Conservation (phyloP, 2,113 vertebrate genomes). For the Vulpes ferrilata region DNA sequence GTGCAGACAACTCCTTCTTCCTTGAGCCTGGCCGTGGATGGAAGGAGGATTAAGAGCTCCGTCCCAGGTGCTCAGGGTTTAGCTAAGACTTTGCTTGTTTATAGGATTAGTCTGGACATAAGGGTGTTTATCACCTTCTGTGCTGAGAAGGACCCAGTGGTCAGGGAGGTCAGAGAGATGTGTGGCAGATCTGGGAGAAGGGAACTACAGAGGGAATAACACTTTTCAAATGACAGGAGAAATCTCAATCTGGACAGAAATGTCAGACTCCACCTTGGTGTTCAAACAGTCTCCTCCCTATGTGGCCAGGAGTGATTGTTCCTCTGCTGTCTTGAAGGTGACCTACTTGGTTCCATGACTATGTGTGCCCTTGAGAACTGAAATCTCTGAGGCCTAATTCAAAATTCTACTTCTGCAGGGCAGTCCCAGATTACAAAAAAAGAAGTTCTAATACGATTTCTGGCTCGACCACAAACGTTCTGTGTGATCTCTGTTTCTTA, state of each 20-base stretch:
- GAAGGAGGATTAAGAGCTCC: neutral
- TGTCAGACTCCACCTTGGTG: neutral
- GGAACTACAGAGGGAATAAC: neutral
- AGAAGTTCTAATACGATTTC: neutral
- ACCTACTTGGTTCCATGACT: neutral
- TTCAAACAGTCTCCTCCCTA: neutral
- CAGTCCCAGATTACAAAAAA: neutral
- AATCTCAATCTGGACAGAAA: conserved; percentile 4
- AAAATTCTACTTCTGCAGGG: conserved; percentile 18
- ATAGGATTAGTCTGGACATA: neutral
- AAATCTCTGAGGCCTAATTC: neutral
- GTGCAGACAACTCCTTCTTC: neutral
- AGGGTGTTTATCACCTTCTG: neutral
- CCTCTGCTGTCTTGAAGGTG: conserved; percentile 32
- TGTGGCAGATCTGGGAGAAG: neutral
- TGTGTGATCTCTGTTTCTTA: neutral
- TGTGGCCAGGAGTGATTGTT: neutral
- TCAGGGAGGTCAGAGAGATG: neutral
- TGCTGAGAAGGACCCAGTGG: neutral
- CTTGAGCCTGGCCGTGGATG: neutral
- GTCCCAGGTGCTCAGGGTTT: neutral
- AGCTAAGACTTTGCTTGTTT: neutral
- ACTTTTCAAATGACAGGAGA: neutral
- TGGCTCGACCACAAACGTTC: neutral
- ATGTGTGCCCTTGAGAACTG: conserved; percentile 23